Conservation (phyloP, 2,888 invertebrate genomes). For the Heterodera filipjevi region DNA sequence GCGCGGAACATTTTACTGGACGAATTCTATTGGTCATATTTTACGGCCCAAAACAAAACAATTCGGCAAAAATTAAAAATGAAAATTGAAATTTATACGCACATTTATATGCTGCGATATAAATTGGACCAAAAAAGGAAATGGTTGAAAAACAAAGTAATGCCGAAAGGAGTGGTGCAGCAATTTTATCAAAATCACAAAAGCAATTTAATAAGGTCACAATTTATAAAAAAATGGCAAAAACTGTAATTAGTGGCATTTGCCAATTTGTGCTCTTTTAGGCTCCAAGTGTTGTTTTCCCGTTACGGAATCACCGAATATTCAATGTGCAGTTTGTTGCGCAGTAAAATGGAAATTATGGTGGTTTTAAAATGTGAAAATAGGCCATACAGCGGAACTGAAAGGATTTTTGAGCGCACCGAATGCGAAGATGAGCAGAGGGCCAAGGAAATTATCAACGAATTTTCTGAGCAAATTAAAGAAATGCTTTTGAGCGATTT, state of each 20-base stretch:
- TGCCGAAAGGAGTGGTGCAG: neutral
- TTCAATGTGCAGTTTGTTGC: neutral
- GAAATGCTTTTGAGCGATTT: neutral
- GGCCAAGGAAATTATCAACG: neutral
- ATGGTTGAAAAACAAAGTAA: neutral
- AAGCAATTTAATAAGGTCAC: neutral
- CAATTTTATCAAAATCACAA: neutral
- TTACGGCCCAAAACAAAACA: neutral
- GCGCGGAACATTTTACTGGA: neutral
- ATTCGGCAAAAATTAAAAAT: neutral
- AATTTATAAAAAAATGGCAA: neutral
- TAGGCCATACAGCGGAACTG: neutral
- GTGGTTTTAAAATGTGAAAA: neutral
- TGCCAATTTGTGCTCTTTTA: neutral
- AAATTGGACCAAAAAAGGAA: neutral
- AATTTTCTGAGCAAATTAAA: neutral
- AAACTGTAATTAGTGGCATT: neutral
- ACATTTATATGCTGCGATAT: neutral
- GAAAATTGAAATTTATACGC: neutral
- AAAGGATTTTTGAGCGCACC: neutral
- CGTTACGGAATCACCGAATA: neutral
- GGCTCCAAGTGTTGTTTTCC: neutral
- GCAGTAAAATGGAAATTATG: neutral
- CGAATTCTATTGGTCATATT: constrained; percentile 9
- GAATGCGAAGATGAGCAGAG: neutral